Base-by-base conservation (phyloP, 2,888 invertebrate genomes). In the Amiota minor region DNA sequence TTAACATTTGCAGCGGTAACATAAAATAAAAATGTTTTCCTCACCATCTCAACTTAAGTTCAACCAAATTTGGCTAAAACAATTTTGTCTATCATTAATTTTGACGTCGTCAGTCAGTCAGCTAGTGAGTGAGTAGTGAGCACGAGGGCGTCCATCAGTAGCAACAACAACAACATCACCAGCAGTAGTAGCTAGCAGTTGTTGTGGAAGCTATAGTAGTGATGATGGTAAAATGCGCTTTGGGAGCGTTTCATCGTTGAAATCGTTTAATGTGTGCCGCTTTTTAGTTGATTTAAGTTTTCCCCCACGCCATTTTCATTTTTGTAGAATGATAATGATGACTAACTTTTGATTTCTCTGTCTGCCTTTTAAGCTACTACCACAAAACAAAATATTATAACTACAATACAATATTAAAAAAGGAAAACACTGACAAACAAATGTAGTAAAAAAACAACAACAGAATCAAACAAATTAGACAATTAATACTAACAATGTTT, bases 11-110 rank as follows among this genome's bases (percentile, higher is more conserved):
- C 14, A 67, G 20, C 16, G 18, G 3, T 20, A 14, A 56, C 56
- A 18, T 18, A 56, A 59, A 59, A 9, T n/a, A 59, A n/a, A 59
- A 59, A 59, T 18, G 56, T 59, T 59, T 59, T 59, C 56, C 56
- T 59, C 56, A 16, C 53, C 53, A 53, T 53, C 16, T n/a, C 14
- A 14, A 20, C 20, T 59, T 18, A 59, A 59, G 16, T 35, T 35
- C 53, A 18, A 59, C 11, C 67, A 67, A 77, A 82, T 77, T 80
- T 83, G 83, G 84, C 83, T 81, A 84, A 83, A 35, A 83, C 83
- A 81, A 84, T 83, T 84, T 84, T 72, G 80, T 75, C 77, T 76
- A 80, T 83, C 83, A 83, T 83, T 83, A 83, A 83, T 83, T 80
- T 83, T 70, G n/a, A 23, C 14, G 62, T 12, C n/a, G 6, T 62